Evolutionary conservation across 2,797 vertebrate genomes (phyloP).

Genomic region (Poecile montanus): DNA sequence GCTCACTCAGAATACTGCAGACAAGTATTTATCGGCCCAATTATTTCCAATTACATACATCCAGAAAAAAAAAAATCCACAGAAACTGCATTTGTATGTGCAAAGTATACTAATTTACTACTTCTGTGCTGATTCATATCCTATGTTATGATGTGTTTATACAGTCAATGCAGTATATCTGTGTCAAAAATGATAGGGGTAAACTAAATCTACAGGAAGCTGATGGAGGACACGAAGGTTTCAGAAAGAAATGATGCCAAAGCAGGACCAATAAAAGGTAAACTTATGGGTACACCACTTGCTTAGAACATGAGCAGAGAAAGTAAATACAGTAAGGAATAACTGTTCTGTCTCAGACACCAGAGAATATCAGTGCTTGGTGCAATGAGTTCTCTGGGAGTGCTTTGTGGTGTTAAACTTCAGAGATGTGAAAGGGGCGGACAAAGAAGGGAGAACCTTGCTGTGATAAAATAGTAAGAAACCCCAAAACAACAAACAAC

Average conservation of each 20-base stretch:
- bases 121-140: neutral
- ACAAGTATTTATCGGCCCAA: neutral
- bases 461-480: neutral
- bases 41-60: neutral
- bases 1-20: neutral
- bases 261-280: neutral
- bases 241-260: neutral
- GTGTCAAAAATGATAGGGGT: neutral
- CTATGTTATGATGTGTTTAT: neutral
- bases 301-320: neutral
- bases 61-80: neutral
- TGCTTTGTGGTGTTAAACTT: neutral
- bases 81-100: neutral
- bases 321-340: neutral
- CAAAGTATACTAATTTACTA: neutral
- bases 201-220: neutral
- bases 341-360: neutral
- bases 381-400: neutral
- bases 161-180: neutral
- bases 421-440: neutral
- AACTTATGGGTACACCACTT: neutral
- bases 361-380: neutral
- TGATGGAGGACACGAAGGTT: neutral
- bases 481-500: rapidly evolving
- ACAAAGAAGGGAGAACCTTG: neutral